Conservation (phyloP, 2,888 invertebrate genomes). For the Dyspetes luteomarginatus region DNA sequence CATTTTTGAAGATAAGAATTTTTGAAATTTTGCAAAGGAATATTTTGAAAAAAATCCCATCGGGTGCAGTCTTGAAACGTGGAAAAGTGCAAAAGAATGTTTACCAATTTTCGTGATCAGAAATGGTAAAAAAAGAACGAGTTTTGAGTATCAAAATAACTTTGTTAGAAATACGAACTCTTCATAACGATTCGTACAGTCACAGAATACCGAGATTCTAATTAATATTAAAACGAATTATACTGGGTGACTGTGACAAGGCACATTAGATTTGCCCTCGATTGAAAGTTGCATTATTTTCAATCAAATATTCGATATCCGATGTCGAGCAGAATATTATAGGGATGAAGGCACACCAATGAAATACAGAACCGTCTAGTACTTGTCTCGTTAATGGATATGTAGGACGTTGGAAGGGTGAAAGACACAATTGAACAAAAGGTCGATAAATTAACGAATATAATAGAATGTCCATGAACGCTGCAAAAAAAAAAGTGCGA, state of each 20-base stretch:
- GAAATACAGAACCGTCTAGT: neutral
- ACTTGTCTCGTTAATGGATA: neutral
- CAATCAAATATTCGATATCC: slow-evolving; percentile 4
- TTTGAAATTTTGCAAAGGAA: no score
- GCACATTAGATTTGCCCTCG: slow-evolving; percentile 2
- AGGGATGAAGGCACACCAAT: neutral
- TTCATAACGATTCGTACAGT: no score
- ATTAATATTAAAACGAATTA: neutral
- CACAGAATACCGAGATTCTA: neutral
- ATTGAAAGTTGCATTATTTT: slow-evolving; percentile 31
- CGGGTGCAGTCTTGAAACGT: no score
- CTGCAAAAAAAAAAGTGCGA: neutral
- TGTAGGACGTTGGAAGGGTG: neutral
- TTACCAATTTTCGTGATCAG: no score
- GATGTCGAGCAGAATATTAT: neutral
- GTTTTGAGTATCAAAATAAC: no score
- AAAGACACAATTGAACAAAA: neutral
- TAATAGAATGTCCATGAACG: neutral
- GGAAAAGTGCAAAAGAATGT: no score
- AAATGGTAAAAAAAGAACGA: no score
- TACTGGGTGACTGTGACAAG: slow-evolving; percentile 25
- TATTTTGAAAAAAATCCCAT: no score
- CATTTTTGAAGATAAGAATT: no score
- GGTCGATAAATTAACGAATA: neutral
- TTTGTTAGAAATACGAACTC: no score